Conservation (phyloP, 2,888 invertebrate species). For the Eupithecia subfuscata region DNA sequence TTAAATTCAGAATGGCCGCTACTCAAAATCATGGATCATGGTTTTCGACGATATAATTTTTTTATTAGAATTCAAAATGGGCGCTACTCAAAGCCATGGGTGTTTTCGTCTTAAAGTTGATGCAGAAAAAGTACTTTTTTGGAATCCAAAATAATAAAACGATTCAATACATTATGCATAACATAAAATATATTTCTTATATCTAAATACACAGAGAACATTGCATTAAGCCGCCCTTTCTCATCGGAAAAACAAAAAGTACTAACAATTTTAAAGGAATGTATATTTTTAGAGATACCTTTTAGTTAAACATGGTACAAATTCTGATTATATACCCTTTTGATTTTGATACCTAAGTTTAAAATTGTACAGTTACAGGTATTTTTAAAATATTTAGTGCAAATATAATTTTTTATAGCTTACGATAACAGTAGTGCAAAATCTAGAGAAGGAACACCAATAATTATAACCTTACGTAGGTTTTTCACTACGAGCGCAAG, state of each 20-base stretch:
- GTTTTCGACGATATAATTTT: neutral
- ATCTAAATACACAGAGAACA: slow-evolving; percentile 55
- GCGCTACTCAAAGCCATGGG: too few species aligned
- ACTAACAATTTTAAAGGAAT: slow-evolving; percentile 5
- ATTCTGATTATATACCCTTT: neutral
- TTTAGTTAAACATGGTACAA: neutral
- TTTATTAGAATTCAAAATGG: too few species aligned
- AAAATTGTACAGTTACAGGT: neutral
- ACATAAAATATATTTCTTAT: slow-evolving; percentile 62
- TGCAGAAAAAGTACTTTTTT: too few species aligned
- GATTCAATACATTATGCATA: slow-evolving; percentile 12
- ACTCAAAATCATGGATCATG: neutral
- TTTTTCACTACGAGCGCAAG: neutral
- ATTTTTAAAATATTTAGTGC: neutral
- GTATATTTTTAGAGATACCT: neutral
- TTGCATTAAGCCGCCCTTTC: slow-evolving; percentile 8
- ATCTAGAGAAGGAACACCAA: neutral
- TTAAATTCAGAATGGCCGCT: neutral
- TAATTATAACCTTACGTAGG: neutral
- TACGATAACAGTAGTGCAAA: neutral
- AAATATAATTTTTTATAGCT: neutral
- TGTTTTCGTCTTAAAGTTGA: too few species aligned
- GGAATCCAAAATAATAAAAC: slow-evolving; percentile 12
- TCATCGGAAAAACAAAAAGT: neutral
- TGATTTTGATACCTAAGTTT: neutral